phyloP scores from a whole-genome alignment of 2,797 vertebrate genomes.

The Tragelaphus oryx region DNA sequence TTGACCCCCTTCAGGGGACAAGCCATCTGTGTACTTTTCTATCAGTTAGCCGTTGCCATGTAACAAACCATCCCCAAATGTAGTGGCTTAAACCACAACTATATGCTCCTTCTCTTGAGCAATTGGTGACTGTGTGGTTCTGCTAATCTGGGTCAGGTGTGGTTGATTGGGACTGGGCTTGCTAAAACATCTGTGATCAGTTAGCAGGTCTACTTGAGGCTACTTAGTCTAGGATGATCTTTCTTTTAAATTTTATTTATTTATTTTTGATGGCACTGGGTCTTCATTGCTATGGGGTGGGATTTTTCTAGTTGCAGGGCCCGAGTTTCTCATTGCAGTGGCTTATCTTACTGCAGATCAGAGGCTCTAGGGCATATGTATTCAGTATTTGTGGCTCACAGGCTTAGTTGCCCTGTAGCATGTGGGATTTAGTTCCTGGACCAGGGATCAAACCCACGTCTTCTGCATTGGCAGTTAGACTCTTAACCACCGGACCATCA shows the following conservation, averaged over 20 bases:
- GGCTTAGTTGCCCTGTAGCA: not conserved
- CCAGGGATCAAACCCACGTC: not conserved
- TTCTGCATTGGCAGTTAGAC: not conserved
- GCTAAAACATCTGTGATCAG: not conserved
- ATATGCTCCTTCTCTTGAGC: not conserved
- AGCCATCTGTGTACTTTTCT: not conserved
- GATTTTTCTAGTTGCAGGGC: not conserved
- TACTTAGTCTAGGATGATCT: not conserved
- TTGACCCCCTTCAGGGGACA: not conserved
- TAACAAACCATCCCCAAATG: not conserved
- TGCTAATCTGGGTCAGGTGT: not conserved
- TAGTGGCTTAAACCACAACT: not conserved
- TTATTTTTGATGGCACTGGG: not conserved
- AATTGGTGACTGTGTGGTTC: not conserved
- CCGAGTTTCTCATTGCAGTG: not conserved
- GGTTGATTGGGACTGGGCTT: not conserved
- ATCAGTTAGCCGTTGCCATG: not conserved
- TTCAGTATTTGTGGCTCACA: not conserved
- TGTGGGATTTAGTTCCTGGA: not conserved
- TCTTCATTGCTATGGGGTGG: not conserved
- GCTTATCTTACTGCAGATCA: not conserved
- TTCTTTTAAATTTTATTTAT: not conserved
- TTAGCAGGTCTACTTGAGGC: not conserved
- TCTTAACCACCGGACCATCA: not conserved
- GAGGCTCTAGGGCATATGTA: not conserved